These are phyloP conservation scores for Ariolimax columbianus DNA, from an alignment of 2,888 invertebrate genomes.

Conservation along the genomic window DNA sequence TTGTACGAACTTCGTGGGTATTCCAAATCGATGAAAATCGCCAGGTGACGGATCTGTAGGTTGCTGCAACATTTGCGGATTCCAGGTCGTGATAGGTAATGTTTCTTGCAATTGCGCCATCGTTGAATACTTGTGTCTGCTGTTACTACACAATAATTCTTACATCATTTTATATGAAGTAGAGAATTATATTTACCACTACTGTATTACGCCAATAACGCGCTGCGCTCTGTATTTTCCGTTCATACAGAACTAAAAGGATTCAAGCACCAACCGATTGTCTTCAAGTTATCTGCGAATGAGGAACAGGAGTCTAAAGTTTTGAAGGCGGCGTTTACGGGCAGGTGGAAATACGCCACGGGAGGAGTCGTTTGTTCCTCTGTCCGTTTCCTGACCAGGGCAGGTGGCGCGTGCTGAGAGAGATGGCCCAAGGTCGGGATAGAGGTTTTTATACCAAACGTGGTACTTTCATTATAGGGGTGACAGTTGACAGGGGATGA, in stretches of 20 bases:
- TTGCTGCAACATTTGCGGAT: neutral
- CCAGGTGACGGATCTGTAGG: neutral
- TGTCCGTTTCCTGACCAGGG: conserved; percentile 22
- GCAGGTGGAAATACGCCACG: conserved; percentile 14
- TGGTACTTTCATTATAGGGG: neutral
- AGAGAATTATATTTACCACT: neutral
- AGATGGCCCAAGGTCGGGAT: conserved; percentile 10
- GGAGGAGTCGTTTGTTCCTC: neutral
- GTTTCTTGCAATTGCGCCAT: neutral
- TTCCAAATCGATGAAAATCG: neutral
- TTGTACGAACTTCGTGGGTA: neutral
- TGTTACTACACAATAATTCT: neutral
- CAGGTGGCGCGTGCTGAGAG: conserved; percentile 30
- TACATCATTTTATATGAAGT: neutral
- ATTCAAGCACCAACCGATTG: neutral
- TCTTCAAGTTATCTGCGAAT: neutral
- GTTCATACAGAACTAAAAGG: neutral
- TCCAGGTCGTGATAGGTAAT: neutral
- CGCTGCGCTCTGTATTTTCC: neutral
- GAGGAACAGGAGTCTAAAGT: neutral
- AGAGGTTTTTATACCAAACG: neutral
- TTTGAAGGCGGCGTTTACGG: neutral
- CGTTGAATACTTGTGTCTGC: neutral
- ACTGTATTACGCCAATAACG: neutral
- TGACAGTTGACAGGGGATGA: neutral